Evolutionary conservation across 1,140 invertebrate genomes (phyloP).

Genomic region (Macrotrachela quadricornifera): DNA sequence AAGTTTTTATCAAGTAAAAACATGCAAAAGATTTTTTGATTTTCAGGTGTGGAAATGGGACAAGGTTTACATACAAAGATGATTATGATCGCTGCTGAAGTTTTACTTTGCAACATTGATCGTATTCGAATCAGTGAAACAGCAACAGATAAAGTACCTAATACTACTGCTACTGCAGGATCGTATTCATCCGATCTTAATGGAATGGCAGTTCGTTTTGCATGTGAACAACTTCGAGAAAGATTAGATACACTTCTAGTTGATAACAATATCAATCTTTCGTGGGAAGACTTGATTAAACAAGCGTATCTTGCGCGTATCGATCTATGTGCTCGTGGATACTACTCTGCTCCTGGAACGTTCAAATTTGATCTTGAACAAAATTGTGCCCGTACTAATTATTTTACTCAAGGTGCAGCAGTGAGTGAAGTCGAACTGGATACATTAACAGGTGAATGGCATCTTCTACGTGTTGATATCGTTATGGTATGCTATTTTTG

Average conservation of each 20-base stretch:
- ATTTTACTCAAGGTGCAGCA: slow-evolving; percentile 17
- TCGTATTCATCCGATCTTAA: slow-evolving; percentile 75
- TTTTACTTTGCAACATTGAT: slow-evolving; percentile 45
- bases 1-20: too few relatives aligned
- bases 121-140: slow-evolving; percentile 71
- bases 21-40: slow-evolving; percentile 32
- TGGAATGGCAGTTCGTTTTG: slow-evolving; percentile 56
- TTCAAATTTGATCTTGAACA: too few relatives aligned
- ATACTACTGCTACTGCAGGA: slow-evolving; percentile 72
- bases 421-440: slow-evolving; percentile 34
- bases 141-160: slow-evolving; percentile 74
- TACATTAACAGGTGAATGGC: slow-evolving; percentile 34
- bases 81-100: slow-evolving; percentile 43
- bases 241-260: background rate
- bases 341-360: background rate
- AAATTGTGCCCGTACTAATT: background rate
- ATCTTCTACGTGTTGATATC: slow-evolving; percentile 58
- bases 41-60: slow-evolving; percentile 85
- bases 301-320: background rate
- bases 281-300: slow-evolving; percentile 2
- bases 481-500: too few relatives aligned
- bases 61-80: slow-evolving; percentile 86
- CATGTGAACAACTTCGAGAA: slow-evolving; percentile 2
- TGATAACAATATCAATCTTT: slow-evolving; percentile 2
- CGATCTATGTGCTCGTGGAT: background rate